Base-by-base conservation (phyloP, 2,797 vertebrate genomes). In the Antrozous pallidus region DNA sequence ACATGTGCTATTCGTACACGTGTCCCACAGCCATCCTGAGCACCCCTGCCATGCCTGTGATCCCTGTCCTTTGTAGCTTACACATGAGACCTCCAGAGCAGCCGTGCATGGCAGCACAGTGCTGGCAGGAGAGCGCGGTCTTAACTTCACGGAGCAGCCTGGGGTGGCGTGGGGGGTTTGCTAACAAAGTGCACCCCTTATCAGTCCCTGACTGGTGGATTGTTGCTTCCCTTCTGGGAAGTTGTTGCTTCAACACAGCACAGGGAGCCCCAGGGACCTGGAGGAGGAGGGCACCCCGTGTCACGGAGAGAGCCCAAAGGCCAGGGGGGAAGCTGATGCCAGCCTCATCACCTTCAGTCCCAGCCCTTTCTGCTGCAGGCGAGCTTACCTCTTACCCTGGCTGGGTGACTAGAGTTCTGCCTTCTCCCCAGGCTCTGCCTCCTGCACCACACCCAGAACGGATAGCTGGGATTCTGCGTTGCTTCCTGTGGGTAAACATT, bases 21-120 rank as follows among this genome's bases (percentile, higher is more conserved):
- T 58, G 16, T 20, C 8, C 45, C 10, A 12, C 22, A 33, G 33
- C 22, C 58, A 14, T 22, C 17, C 36, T 31, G 78, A 6, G 8
- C 6, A 1, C 42, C 33, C 40, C n/a, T 47, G 49, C 47, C 79
- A 36, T 28, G 24, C 31, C 75, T 0, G 0, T 20, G n/a, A 42
- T 51, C 31, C 40, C 20, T 26, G 12, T 73, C n/a, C n/a, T 56
- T 47, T 83, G 24, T n/a, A 71, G 36, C 28, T 70, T 26, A 12
- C 8, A 8, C 8, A 11, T 11, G 36, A 73, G 65, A 14, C 13
- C 24, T 36, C 42, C 17, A 40, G 20, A 38, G 42, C 16, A 38
- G 24, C 14, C 24, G 4, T 22, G 56, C 0, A 0, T 7, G 42
- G 33, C 9, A 28, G 28, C 1, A 3, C 18, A 36, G 45, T 51